Percentiles rank a stretch among this genome's conserved stretches.
Conservation (phyloP, 2,797 vertebrate genomes). For the Rhyacichthys aspro region DNA sequence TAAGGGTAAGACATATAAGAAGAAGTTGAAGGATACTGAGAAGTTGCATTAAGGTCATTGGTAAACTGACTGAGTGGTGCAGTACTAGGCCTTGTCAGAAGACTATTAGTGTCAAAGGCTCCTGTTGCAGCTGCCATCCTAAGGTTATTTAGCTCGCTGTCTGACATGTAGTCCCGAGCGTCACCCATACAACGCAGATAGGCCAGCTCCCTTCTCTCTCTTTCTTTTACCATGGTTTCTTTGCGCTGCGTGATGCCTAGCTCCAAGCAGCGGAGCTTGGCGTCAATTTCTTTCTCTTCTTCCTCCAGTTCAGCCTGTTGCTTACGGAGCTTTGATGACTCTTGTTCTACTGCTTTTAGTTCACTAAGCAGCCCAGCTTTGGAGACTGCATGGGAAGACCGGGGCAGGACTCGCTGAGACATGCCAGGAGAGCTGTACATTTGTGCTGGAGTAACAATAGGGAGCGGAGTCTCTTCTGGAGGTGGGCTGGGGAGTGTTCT, state of each 20-base stretch:
- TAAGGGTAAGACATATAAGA: conserved; percentile 88
- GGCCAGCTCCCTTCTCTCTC: conserved; percentile 88
- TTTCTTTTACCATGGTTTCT: conserved; percentile 94
- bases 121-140: conserved; percentile 78
- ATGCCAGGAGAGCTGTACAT: conserved; percentile 89
- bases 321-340: conserved; percentile 97
- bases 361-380: conserved; percentile 94
- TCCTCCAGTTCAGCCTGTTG: conserved; percentile 98
- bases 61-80: conserved; percentile 86
- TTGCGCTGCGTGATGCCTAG: conserved; percentile 96
- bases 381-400: conserved; percentile 84
- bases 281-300: conserved; percentile 99
- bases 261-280: conserved; percentile 96
- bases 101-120: conserved; percentile 81
- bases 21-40: conserved; percentile 82
- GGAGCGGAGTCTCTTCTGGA: conserved; percentile 92
- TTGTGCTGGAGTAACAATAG: conserved; percentile 91
- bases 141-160: conserved; percentile 96
- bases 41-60: conserved; percentile 77
- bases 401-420: conserved; percentile 85
- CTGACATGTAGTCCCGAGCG: conserved; percentile 94
- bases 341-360: conserved; percentile 95
- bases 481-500: conserved; percentile 97
- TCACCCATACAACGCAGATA: conserved; percentile 91
- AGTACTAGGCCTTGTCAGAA: conserved; percentile 83